A percentile compares a stretch with the other conserved stretches of the same genome.
These are phyloP conservation scores for Temnopleurus reevesii DNA, from an alignment of 53 echinoderm and acorn worm species.

Conservation along the genomic window DNA sequence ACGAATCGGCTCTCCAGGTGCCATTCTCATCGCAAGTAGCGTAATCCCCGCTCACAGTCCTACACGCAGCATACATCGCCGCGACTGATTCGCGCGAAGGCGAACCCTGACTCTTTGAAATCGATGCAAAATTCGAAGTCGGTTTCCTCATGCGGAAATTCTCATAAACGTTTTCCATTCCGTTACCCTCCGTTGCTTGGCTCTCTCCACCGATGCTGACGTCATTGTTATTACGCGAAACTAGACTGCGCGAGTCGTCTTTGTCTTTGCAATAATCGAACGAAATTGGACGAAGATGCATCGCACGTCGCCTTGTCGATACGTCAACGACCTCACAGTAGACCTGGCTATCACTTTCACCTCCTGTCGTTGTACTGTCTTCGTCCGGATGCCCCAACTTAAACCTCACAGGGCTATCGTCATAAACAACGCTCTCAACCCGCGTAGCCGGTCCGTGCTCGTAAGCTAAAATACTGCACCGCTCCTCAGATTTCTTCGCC, in stretches of 20 bases:
- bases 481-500: background rate
- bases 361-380: slow-evolving; percentile 39
- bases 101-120: background rate
- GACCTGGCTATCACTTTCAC: slow-evolving; percentile 38
- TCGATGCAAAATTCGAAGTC: slow-evolving; percentile 32
- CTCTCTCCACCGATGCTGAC: background rate
- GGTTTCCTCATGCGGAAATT: slow-evolving; percentile 30
- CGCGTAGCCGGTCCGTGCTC: background rate
- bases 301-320: background rate
- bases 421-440: background rate
- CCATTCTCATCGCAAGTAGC: slow-evolving; percentile 33
- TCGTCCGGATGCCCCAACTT: slow-evolving; percentile 44
- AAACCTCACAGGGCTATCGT: slow-evolving; percentile 7
- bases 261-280: slow-evolving; percentile 36
- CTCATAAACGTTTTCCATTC: slow-evolving; percentile 32
- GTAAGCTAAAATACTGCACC: slow-evolving; percentile 15
- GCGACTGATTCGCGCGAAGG: background rate
- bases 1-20: slow-evolving; percentile 25
- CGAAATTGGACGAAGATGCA: slow-evolving; percentile 10
- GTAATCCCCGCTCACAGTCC: slow-evolving; percentile 27
- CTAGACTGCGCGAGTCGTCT: background rate
- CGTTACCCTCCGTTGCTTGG: background rate
- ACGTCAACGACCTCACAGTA: slow-evolving; percentile 37
- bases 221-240: slow-evolving; percentile 11
- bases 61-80: background rate